phyloP scores from a whole-genome alignment of 2,113 vertebrate genomes.

The Erythrolamprus reginae region DNA sequence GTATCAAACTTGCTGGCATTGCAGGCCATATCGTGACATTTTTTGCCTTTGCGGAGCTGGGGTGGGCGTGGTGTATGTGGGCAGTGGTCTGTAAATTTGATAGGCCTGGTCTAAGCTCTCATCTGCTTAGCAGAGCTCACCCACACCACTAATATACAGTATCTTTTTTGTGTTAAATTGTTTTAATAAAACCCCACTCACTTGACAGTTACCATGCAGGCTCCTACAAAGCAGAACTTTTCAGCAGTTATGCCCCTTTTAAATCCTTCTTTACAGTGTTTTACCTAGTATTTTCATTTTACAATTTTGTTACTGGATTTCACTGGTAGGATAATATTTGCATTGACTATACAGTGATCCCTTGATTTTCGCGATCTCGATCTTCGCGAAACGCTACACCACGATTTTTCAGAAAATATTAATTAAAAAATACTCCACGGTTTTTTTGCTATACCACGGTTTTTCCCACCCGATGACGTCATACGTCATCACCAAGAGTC shows the following conservation, averaged over 20 bases:
- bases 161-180: neutral
- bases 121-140: neutral
- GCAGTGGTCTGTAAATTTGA: no score
- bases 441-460: no score
- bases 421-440: no score
- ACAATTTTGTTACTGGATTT: neutral
- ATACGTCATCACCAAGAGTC: no score
- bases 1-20: no score
- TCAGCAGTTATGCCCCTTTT: neutral
- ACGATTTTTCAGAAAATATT: no score
- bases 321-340: neutral
- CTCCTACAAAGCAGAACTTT: neutral
- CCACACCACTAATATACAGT: neutral
- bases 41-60: no score
- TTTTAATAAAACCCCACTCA: neutral
- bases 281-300: neutral
- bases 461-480: no score
- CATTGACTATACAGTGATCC: neutral
- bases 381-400: no score
- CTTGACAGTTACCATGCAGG: neutral
- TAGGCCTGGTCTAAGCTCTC: neutral
- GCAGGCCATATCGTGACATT: no score
- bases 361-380: no score
- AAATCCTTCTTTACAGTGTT: neutral
- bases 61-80: no score